Evolutionary conservation across 2,797 vertebrate species (phyloP).

Genomic region (Falco cherrug): DNA sequence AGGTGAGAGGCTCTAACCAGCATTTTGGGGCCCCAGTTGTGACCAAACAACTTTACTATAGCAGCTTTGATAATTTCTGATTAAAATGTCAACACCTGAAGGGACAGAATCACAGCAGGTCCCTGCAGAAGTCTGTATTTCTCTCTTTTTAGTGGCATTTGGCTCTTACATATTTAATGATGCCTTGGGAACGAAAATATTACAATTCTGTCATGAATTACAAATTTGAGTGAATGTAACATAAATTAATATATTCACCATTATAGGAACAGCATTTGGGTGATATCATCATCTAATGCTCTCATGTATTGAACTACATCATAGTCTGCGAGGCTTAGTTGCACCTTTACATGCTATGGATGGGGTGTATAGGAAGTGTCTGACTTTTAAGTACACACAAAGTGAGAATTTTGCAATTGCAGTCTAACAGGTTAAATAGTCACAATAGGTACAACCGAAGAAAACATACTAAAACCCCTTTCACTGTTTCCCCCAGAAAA

Average conservation of each 20-base stretch:
- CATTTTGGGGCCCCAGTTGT: neutral
- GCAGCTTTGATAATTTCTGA: neutral
- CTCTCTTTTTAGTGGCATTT: neutral
- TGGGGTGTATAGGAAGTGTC: neutral
- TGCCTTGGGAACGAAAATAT: neutral
- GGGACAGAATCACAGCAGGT: neutral
- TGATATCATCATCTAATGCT: neutral
- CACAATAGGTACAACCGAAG: neutral
- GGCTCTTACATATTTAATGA: neutral
- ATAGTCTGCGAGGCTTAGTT: neutral
- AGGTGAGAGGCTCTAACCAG: neutral
- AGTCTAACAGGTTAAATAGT: neutral
- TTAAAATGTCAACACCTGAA: neutral
- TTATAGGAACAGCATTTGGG: neutral
- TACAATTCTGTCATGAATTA: neutral
- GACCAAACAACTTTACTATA: neutral
- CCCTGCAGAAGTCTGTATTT: neutral
- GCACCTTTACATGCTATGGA: neutral
- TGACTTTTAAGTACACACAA: neutral
- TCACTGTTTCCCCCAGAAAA: neutral
- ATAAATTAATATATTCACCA: neutral
- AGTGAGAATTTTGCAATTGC: neutral
- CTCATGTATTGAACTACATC: neutral
- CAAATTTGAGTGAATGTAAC: neutral
- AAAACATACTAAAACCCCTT: neutral